phyloP scores from a whole-genome alignment of 2,113 vertebrate genomes.

The Meles meles region DNA sequence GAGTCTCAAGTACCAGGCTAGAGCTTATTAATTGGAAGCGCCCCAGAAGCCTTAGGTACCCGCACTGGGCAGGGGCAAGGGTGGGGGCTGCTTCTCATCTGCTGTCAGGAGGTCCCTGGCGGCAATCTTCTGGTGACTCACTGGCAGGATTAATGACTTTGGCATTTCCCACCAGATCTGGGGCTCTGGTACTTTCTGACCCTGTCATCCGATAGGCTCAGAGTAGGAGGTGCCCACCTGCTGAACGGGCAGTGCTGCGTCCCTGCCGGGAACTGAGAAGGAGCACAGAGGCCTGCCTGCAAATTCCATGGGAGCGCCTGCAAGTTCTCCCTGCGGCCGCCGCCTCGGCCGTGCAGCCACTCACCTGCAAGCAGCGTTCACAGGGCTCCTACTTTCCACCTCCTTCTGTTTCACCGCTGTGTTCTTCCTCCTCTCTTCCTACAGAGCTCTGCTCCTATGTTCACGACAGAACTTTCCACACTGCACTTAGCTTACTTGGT shows the following conservation, averaged over 20 bases:
- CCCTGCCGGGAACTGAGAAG: neutral
- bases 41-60: conserved; percentile 5
- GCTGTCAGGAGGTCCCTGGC: neutral
- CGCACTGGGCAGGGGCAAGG: neutral
- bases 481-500: fast-evolving
- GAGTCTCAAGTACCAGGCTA: conserved; percentile 40
- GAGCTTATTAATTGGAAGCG: conserved; percentile 39
- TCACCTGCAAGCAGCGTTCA: fast-evolving
- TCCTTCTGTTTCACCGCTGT: fast-evolving
- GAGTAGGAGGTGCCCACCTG: fast-evolving
- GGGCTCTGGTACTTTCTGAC: neutral
- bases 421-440: neutral
- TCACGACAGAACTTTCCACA: neutral
- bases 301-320: fast-evolving
- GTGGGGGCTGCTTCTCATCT: neutral
- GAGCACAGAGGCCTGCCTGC: fast-evolving
- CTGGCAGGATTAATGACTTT: neutral
- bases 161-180: fast-evolving
- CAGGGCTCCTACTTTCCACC: neutral
- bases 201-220: fast-evolving
- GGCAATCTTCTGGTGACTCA: neutral
- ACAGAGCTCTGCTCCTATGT: neutral
- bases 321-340: no score
- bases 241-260: fast-evolving
- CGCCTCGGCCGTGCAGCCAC: fast-evolving